A percentile compares a stretch with the other conserved stretches of the same genome.
Conservation (phyloP, 2,797 vertebrate genomes). For the Microctenopoma stevenorrisi region DNA sequence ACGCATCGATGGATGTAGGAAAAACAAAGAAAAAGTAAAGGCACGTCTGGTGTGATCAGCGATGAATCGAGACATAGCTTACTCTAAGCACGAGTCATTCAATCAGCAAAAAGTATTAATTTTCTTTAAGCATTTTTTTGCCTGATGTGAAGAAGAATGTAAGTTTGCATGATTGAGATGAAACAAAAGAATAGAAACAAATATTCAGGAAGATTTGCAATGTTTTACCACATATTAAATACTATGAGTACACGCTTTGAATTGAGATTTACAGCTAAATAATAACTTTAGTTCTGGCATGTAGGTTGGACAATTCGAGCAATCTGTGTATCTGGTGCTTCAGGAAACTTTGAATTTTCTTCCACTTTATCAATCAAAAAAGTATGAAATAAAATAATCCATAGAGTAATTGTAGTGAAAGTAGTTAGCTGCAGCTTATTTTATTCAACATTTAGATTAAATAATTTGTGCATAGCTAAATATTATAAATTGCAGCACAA, state of each 20-base stretch:
- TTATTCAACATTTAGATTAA: not conserved
- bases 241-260: too few species aligned
- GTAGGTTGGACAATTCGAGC: too few species aligned
- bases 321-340: not conserved
- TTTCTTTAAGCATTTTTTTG: not conserved
- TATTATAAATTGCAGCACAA: too few species aligned
- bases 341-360: not conserved
- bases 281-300: too few species aligned
- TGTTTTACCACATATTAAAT: too few species aligned
- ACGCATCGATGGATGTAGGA: not conserved
- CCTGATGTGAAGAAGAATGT: not conserved
- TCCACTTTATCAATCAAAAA: not conserved
- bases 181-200: too few species aligned
- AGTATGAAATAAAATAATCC: too few species aligned
- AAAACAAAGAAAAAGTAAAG: conserved; percentile 1
- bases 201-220: too few species aligned
- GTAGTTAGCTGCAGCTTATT: not conserved
- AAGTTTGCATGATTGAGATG: too few species aligned
- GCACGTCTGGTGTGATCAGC: not conserved
- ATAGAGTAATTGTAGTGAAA: too few species aligned
- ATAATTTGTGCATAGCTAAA: not conserved
- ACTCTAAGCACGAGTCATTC: not conserved
- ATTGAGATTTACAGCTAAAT: too few species aligned
- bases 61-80: not conserved
- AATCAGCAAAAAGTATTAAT: not conserved